Percentiles rank a stretch among this genome's conserved stretches.
Conservation (phyloP, 2,113 vertebrate genomes). For the Progne subis region DNA sequence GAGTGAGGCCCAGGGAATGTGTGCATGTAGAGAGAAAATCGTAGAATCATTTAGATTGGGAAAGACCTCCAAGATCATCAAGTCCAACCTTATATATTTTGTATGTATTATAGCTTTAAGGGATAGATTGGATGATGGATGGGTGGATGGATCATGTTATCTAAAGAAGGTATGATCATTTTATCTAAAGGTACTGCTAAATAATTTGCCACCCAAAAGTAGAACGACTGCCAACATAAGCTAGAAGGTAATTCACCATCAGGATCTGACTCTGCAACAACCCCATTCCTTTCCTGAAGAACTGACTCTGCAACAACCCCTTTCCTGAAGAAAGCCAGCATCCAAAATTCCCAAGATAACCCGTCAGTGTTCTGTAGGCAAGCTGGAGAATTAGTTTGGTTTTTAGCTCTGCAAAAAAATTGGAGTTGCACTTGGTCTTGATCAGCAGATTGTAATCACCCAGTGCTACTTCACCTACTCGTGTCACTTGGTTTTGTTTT, state of each 20-base stretch:
- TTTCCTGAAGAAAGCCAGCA: background rate
- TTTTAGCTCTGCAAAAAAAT: background rate
- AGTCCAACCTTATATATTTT: background rate
- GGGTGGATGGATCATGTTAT: background rate
- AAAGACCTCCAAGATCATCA: background rate
- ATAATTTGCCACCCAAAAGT: background rate
- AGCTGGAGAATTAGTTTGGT: slow-evolving; percentile 21
- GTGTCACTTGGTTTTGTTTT: slow-evolving; percentile 55
- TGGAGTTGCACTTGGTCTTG: background rate
- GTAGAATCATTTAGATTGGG: background rate
- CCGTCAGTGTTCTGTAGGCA: background rate
- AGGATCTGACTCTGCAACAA: background rate
- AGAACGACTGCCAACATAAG: background rate
- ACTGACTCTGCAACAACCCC: background rate
- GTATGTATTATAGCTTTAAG: background rate
- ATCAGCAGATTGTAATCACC: slow-evolving; percentile 27
- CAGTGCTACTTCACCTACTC: background rate
- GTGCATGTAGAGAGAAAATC: background rate
- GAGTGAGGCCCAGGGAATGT: background rate
- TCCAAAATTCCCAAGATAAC: background rate
- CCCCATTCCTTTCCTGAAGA: background rate
- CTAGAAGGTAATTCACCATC: background rate
- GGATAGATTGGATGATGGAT: background rate
- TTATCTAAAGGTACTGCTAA: background rate
- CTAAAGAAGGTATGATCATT: background rate